Base-by-base conservation (phyloP, 2,113 vertebrate genomes). In the Tachuris rubrigastra region DNA sequence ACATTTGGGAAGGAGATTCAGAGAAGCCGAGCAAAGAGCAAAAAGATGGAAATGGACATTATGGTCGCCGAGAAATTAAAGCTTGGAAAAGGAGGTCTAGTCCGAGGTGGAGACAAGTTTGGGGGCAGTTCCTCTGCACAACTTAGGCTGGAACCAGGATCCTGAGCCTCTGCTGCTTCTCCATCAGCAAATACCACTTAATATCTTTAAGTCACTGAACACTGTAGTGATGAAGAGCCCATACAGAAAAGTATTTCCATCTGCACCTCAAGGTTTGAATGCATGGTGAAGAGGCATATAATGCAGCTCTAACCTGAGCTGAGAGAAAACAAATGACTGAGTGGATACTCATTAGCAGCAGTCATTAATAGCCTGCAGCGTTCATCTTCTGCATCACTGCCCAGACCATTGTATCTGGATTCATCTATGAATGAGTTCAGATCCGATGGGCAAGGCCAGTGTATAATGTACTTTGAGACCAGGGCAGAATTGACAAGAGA, bases 341-440 rank as follows among this genome's bases (percentile, higher is more conserved):
- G 76, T 1, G 1, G 16, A 19, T 12, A 6, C 49, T 65, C 2
- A 0, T 63, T 35, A 87, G 52, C 1, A 0, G 39, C 35, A 42
- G 12, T 68, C 5, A 1, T 46, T 47, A 87, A 50, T 15, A 69
- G 68, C 16, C 24, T 74, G 50, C 50, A 79, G 33, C 8, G n/a
- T 6, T 66, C 46, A 62, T 8, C 39, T 63, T 47, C n/a, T 74
- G 20, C 35, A 52, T 39, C 46, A 50, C 5, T 30, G 46, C 31
- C 30, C 55, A 37, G 14, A 58, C 10, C 44, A 60, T 37, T 65
- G 44, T 39, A 69, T 4, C 16, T 22, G 55, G 21, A 46, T 25
- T 77, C 50, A 62, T 49, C 55, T 71, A 25, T 49, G 67, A 69
- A 47, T 12, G 12, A 81, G 15, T 12, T 37, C 50, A 77, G 12